Evolutionary conservation across 2,888 invertebrate species (phyloP).

Genomic region (Bellardia pandia): DNA sequence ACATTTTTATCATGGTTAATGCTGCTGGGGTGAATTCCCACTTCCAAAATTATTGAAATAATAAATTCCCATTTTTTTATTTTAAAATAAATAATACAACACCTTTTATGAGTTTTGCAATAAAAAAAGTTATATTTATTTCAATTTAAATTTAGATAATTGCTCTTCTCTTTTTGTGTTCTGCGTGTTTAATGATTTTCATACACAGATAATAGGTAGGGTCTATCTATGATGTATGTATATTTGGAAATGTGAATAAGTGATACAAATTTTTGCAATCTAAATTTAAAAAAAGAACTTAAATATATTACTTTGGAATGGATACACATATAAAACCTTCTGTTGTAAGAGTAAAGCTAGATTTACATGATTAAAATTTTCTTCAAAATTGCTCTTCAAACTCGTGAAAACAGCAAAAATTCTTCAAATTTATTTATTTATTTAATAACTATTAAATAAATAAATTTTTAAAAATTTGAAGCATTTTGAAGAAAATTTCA

Average conservation of each 20-base stretch:
- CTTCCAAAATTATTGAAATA: neutral
- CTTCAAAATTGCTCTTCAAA: too few relatives aligned
- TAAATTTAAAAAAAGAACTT: slow-evolving; percentile 16
- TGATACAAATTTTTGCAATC: slow-evolving; percentile 31
- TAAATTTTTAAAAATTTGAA: too few relatives aligned
- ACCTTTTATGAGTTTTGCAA: slow-evolving; percentile 41
- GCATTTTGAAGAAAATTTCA: too few relatives aligned
- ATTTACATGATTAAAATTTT: too few relatives aligned
- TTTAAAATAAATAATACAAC: neutral
- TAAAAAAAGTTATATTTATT: slow-evolving; percentile 70
- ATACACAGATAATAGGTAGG: slow-evolving; percentile 12
- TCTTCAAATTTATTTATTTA: too few relatives aligned
- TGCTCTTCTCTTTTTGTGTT: slow-evolving; percentile 25
- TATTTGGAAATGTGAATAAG: slow-evolving; percentile 15
- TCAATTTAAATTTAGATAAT: slow-evolving; percentile 57
- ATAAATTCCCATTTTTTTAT: neutral
- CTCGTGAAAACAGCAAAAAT: too few relatives aligned
- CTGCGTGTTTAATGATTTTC: slow-evolving; percentile 2
- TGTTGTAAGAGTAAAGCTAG: neutral
- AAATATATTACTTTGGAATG: slow-evolving; percentile 53
- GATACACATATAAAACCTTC: slow-evolving; percentile 20
- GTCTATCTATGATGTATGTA: slow-evolving; percentile 37
- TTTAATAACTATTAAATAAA: too few relatives aligned
- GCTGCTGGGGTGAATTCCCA: neutral
- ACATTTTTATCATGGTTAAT: too few relatives aligned